Evolutionary conservation across 2,888 invertebrate species (phyloP).

Genomic region (Hirudinaria manillensis): DNA sequence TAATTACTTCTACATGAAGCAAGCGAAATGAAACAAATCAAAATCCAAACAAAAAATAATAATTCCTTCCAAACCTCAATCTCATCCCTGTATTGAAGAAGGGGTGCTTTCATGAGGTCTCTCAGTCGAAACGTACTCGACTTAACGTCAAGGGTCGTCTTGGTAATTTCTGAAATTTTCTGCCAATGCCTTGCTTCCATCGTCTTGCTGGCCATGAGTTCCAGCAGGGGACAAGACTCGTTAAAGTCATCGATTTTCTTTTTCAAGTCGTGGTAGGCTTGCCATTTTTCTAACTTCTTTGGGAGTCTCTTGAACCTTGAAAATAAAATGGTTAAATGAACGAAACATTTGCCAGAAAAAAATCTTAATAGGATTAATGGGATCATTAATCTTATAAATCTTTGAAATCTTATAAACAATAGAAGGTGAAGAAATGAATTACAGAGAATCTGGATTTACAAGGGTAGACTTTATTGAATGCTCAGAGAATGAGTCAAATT

Average conservation of each 20-base stretch:
- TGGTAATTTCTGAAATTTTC: constrained; percentile 60
- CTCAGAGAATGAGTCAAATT: too few species aligned
- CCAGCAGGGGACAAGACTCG: constrained; percentile 76
- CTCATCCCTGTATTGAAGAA: constrained; percentile 75
- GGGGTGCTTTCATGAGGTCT: constrained; percentile 76
- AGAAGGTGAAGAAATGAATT: too few species aligned
- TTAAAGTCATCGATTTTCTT: constrained; percentile 85
- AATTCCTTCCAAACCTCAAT: constrained; percentile 63
- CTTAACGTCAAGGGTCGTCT: constrained; percentile 70
- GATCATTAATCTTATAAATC: too few species aligned
- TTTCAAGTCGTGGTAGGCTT: constrained; percentile 76
- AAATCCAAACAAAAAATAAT: not conserved
- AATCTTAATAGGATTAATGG: not conserved
- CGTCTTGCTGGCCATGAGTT: constrained; percentile 79
- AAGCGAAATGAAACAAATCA: not conserved
- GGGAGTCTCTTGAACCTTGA: constrained; percentile 65
- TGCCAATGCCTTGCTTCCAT: constrained; percentile 78
- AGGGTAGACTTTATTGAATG: too few species aligned
- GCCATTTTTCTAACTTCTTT: constrained; percentile 79
- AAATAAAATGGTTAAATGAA: not conserved
- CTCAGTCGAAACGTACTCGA: constrained; percentile 73
- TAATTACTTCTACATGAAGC: not conserved
- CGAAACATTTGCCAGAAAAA: not conserved
- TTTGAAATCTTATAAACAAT: too few species aligned
- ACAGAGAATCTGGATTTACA: too few species aligned